Evolutionary conservation across 2,113 vertebrate genomes (phyloP).

Genomic region (Cavia porcellus): DNA sequence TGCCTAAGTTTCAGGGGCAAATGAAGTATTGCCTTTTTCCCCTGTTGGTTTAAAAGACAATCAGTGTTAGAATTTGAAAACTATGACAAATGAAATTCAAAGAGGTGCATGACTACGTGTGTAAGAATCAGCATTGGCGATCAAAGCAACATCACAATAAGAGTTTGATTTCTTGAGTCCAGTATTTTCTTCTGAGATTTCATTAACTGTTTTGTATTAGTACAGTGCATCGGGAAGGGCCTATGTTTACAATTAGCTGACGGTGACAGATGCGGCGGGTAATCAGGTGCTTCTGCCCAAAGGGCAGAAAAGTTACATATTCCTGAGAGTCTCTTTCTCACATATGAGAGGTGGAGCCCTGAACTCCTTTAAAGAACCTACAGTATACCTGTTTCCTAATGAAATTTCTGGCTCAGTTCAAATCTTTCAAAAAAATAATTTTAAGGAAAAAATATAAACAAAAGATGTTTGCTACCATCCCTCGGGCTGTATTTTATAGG

Average conservation of each 20-base stretch:
- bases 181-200: constrained; percentile 29
- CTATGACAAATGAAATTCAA: constrained; percentile 41
- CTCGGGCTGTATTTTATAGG: background rate
- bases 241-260: constrained; percentile 51
- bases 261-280: constrained; percentile 22
- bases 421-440: constrained; percentile 9
- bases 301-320: constrained; percentile 47
- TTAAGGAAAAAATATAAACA: background rate
- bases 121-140: background rate
- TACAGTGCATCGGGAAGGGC: background rate
- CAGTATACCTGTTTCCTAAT: background rate
- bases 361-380: background rate
- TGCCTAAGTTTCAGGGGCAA: background rate
- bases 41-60: constrained; percentile 8
- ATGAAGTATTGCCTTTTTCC: constrained; percentile 44
- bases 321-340: constrained; percentile 43
- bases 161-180: background rate
- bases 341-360: background rate
- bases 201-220: constrained; percentile 49
- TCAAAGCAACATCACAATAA: background rate
- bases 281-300: constrained; percentile 53
- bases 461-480: background rate
- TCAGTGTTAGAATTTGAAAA: constrained; percentile 48
- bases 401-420: constrained; percentile 12
- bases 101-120: too few relatives aligned